Conservation (phyloP, 1,140 invertebrate genomes). For the honey bee (Apis mellifera) region DNA sequence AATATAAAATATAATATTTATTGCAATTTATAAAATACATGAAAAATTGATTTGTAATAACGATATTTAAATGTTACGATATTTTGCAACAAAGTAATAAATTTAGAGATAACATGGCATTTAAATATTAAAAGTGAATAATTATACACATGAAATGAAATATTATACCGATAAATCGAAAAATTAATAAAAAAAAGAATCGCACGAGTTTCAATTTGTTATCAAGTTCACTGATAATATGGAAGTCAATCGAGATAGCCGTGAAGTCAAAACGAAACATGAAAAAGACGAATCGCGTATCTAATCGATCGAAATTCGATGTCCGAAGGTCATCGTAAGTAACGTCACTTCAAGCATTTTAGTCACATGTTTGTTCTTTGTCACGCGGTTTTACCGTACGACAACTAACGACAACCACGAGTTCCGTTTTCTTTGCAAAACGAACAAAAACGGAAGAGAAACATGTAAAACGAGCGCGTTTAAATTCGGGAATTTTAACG, state of each 20-base stretch:
- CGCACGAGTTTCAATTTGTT: not conserved
- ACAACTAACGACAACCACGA: not conserved
- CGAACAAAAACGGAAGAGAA: not conserved
- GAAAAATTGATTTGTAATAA: too few species aligned
- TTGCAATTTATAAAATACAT: too few species aligned
- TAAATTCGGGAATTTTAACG: not conserved
- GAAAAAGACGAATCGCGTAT: not conserved
- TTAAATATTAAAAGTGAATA: too few species aligned
- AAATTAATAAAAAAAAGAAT: not conserved
- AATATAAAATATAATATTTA: too few species aligned
- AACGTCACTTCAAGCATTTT: slow-evolving; percentile 49
- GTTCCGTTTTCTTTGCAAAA: not conserved
- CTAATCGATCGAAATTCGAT: slow-evolving; percentile 41
- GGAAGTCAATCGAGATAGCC: not conserved
- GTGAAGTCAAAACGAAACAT: not conserved
- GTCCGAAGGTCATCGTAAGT: slow-evolving; percentile 48
- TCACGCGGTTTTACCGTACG: slow-evolving; percentile 42
- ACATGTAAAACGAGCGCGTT: not conserved
- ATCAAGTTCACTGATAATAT: not conserved
- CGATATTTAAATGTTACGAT: too few species aligned
- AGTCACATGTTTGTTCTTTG: slow-evolving; percentile 47
- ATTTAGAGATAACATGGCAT: too few species aligned
- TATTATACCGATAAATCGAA: too few species aligned
- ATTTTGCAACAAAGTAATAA: too few species aligned
- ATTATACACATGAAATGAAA: too few species aligned